phyloP scores from a whole-genome alignment of 2,888 invertebrate species.

The Drosophila helvetica region DNA sequence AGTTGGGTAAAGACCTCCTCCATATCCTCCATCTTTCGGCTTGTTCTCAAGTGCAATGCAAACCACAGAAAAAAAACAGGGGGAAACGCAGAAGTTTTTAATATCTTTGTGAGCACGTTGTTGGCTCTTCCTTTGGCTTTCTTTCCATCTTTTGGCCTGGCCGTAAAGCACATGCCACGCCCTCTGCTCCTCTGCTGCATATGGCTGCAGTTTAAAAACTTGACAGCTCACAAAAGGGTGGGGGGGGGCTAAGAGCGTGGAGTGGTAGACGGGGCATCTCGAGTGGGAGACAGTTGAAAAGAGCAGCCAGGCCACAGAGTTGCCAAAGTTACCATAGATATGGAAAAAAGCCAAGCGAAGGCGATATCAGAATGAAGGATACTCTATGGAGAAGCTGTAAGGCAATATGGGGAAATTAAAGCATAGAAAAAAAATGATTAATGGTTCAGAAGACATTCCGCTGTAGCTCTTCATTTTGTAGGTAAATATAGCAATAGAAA shows the following conservation, averaged over 20 bases:
- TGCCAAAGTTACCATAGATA: constrained; percentile 40
- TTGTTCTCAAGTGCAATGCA: constrained; percentile 20
- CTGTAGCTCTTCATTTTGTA: too few relatives aligned
- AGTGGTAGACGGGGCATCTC: constrained; percentile 5
- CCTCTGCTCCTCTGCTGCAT: not conserved
- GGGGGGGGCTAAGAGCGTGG: not conserved
- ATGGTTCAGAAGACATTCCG: too few relatives aligned
- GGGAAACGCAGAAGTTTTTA: constrained; percentile 27
- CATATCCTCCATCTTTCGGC: not conserved
- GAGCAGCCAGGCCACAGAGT: constrained; percentile 52
- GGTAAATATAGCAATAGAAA: too few relatives aligned
- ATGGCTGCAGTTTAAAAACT: constrained; percentile 41
- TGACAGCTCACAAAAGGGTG: constrained; percentile 38
- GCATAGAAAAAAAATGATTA: too few relatives aligned
- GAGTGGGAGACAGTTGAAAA: constrained; percentile 32
- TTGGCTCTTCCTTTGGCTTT: constrained; percentile 21
- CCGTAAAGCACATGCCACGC: constrained; percentile 20
- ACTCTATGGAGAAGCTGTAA: not conserved
- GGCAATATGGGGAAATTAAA: too few relatives aligned
- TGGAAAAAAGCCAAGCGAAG: not conserved
- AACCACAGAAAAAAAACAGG: not conserved
- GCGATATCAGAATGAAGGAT: not conserved
- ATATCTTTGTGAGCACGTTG: constrained; percentile 41
- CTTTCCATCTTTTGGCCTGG: not conserved
- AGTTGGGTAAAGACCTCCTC: not conserved